Base-by-base conservation (phyloP, 2,888 invertebrate species). In the Watsonalla cultraria region DNA sequence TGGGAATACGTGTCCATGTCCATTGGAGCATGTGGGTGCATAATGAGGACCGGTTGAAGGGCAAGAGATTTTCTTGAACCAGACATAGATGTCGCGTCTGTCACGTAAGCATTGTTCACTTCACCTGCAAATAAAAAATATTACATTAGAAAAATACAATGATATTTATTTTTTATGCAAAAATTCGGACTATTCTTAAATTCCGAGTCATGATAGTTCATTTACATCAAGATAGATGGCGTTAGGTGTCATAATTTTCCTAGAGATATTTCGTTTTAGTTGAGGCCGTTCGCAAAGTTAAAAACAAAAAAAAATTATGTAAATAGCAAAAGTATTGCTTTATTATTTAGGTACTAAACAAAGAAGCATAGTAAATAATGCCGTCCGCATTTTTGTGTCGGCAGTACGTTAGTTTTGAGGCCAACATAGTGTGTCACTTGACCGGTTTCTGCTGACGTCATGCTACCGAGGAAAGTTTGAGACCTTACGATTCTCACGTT, bases 11-110 rank as follows among this genome's bases (percentile, higher is more conserved):
- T 93, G 74, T 96, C 96, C 72, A 93, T 92, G 56, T 93, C 93
- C 75, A 92, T 91, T 8, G 92, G 92, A 0, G 93, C 84, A 71
- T 91, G 91, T 0, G 94, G 94, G 45, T 95, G 95, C 91, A 96
- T 94, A 69, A 97, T 86, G 51, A 97, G 88, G 7, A 98, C 97
- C 2, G 97, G 97, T 82, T 97, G 96, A 8, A 97, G 86, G 52
- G 96, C 96, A 7, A 97, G 90, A 0, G 97, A 96, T 81, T 97
- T 97, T 54, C 97, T 91, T 0, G 97, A 97, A 0, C 95, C 95
- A 8, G 96, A 95, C 52, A 97, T 93, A 63, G 96, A 97, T 62
- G 95, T 95, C 34, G 94, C 95, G 80, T 97, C 97, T 11, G 95
- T 96, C 57, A 97, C 94, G 82, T 96, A 97, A 7, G 95, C 97